Base-by-base conservation (phyloP, 2,888 invertebrate genomes). In the Rhorus exstirpatorius region DNA sequence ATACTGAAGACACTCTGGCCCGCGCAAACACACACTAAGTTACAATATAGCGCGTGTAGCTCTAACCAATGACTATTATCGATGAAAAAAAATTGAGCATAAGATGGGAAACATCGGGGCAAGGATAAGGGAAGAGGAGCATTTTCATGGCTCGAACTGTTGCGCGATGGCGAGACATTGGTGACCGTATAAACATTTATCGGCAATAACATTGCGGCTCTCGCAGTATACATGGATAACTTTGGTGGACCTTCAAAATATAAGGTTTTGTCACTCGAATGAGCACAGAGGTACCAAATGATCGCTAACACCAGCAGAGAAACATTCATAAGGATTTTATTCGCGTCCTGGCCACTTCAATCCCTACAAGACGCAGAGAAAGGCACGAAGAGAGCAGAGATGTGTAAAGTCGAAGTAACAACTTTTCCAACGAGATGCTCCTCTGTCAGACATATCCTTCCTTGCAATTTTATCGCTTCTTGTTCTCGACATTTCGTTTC, bases 171-270 rank as follows among this genome's bases (percentile, higher is more conserved):
- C 83, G 84, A 85, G 82, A 84, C 79, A 86, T 83, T 86, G 83
- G 83, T 84, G 86, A 87, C 85, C 84, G 84, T 84, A 84, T 86
- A 88, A 84, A 86, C 86, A 86, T 86, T 88, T 88, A 88, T 87
- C 85, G 83, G 65, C 84, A 87, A 88, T 87, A 88, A 87, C 88
- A 88, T 89, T 87, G 78, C 83, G 71, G 46, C 7, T 21, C 55
- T 55, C 51, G 8, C 60, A 41, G 35, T 24, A 53, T 38, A 24
- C 10, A 41, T 41, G 55, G 12, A 38, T 26, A 26, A 31, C 31
- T 51, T 17, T 49, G 31, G 46, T 49, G 17, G 10, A 35, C 2
- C 31, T 31, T 2, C 31, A 31, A 6, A 6, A 31, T 6, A 31
- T n/a, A n/a, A n/a, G n/a, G n/a, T 31, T 31, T 31, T 31, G 31